phyloP scores from a whole-genome alignment of 2,113 vertebrate genomes.

The Picathartes gymnocephalus region DNA sequence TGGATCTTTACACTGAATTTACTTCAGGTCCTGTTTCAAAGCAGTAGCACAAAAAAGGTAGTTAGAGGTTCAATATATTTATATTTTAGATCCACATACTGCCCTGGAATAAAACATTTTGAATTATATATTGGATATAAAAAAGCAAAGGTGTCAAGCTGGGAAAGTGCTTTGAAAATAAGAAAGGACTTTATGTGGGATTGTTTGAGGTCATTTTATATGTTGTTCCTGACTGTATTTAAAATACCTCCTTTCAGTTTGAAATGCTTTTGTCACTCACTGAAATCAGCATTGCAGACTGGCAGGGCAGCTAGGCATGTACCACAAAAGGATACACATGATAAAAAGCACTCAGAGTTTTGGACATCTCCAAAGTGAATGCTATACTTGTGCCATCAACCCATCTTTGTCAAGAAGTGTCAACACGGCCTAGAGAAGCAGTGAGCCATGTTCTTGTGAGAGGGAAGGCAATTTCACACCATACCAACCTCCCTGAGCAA shows the following conservation, averaged over 20 bases:
- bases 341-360: background rate
- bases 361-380: background rate
- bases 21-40: slow-evolving; percentile 5
- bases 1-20: background rate
- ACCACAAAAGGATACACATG: background rate
- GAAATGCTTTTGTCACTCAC: background rate
- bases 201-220: slow-evolving; percentile 34
- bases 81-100: background rate
- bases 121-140: slow-evolving; percentile 40
- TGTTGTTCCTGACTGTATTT: slow-evolving; percentile 12
- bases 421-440: background rate
- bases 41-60: background rate
- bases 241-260: background rate
- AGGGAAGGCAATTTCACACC: background rate
- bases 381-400: background rate
- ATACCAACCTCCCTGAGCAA: background rate
- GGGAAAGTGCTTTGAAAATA: slow-evolving; percentile 33
- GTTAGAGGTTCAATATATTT: background rate
- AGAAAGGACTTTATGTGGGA: slow-evolving; percentile 21
- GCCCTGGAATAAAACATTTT: slow-evolving; percentile 17
- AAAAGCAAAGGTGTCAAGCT: slow-evolving; percentile 25
- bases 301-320: background rate
- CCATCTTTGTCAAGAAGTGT: background rate
- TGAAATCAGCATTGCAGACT: background rate
- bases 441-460: background rate